Evolutionary conservation across 2,797 vertebrate species (phyloP), one percentile per base, ranked within the genome.

Genomic region (Enteromius viviparus): DNA sequence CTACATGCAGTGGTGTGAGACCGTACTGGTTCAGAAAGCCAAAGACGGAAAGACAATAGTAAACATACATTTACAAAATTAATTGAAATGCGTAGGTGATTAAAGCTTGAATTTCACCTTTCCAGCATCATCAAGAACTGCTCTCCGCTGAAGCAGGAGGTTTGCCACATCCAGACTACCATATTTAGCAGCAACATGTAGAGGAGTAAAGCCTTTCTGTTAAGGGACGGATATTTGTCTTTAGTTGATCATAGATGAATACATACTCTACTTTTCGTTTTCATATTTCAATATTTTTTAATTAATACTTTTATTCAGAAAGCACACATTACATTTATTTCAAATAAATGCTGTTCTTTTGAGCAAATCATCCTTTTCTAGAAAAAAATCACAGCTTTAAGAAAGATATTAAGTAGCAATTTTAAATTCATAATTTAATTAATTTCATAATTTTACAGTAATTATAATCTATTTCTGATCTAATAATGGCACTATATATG

Each of bases 171-270:
- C 97, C 23, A 99, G 91, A 91, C 96, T 98, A 92, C 98, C 98
- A 0, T 99, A 98, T 85, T 99, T 99, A 77, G 98, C 97, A 1
- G 98, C 97, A 89, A 99, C 98, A 15, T 99, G 98, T 88, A 99
- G 88, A 0, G 98, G 97, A 51, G 98, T 98, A 85, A 99, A 99
- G 87, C 98, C 98, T 93, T 99, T 99, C 98, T 99, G 94, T 76
- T 85, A 87, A 85, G 6, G 47, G 60, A 32, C 68, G 85, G 10
- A 60, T 42, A n/a, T 77, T 65, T 51, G 60, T 71, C 21, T 78
- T 65, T 68, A 37, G 49, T 60, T 71, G 21, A 65, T n/a, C n/a
- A 64, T 26, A 77, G 10, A 47, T n/a, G 6, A 66, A 66, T 32
- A 32, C 26, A 26, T n/a, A 32, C 29, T 29, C 17, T 15, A 15